phyloP scores from a whole-genome alignment of 2,888 invertebrate genomes.

The Parthenolecanium corni region DNA sequence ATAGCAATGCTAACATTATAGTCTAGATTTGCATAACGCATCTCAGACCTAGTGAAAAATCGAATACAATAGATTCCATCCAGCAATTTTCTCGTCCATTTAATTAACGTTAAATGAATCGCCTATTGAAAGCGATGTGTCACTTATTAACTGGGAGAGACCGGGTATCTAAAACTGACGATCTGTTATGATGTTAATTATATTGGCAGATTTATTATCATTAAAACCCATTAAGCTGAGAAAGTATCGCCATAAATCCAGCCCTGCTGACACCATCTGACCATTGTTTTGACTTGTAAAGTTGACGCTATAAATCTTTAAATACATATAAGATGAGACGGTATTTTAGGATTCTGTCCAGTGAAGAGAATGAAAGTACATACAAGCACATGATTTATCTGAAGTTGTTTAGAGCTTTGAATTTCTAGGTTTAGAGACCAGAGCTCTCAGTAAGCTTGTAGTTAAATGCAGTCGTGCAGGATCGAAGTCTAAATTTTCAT shows the following conservation, averaged over 20 bases:
- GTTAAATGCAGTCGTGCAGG: too few relatives aligned
- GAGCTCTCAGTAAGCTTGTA: too few relatives aligned
- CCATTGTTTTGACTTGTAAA: neutral
- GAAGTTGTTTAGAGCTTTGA: too few relatives aligned
- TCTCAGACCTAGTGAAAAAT: neutral
- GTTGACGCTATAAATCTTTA: too few relatives aligned
- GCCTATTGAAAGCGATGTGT: neutral
- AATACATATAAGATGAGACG: too few relatives aligned
- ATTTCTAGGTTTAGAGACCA: too few relatives aligned
- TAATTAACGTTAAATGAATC: slow-evolving; percentile 1
- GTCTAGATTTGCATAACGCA: neutral
- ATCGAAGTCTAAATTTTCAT: too few relatives aligned
- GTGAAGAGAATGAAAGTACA: too few relatives aligned
- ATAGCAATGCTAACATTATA: neutral
- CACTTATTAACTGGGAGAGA: neutral
- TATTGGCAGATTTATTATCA: neutral
- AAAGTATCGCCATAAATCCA: neutral
- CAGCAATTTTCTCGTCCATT: neutral
- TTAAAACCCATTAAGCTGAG: neutral
- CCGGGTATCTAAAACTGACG: neutral
- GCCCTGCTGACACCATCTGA: neutral
- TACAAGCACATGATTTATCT: too few relatives aligned
- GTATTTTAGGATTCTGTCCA: too few relatives aligned
- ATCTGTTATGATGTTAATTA: neutral
- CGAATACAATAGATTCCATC: neutral